Evolutionary conservation across 2,113 vertebrate species (phyloP).

Genomic region (Colossoma macropomum): DNA sequence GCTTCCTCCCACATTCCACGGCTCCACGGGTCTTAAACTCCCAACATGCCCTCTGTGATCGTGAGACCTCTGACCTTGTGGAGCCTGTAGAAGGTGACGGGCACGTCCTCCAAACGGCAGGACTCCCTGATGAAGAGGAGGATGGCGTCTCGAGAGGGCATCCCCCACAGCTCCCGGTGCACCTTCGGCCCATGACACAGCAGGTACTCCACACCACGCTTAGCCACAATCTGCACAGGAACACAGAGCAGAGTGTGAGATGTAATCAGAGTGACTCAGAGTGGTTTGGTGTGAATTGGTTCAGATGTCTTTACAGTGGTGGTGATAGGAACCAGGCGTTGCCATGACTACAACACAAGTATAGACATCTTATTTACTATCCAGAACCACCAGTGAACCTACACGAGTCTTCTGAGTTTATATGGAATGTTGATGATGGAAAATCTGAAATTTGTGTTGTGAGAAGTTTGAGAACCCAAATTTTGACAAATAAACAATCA

Average conservation of each 20-base stretch:
- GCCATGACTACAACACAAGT: too few species aligned
- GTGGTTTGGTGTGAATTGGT: too few species aligned
- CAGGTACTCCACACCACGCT: slow-evolving; percentile 85
- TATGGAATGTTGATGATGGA: too few species aligned
- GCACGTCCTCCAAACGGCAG: slow-evolving; percentile 88
- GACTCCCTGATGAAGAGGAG: slow-evolving; percentile 87
- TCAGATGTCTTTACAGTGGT: too few species aligned
- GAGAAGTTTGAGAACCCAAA: too few species aligned
- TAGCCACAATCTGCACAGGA: slow-evolving; percentile 82
- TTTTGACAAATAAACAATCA: too few species aligned
- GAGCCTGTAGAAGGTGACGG: slow-evolving; percentile 88
- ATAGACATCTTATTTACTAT: too few species aligned
- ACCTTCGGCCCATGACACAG: slow-evolving; percentile 86
- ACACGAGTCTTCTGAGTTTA: too few species aligned
- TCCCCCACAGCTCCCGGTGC: slow-evolving; percentile 84
- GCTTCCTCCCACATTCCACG: slow-evolving; percentile 31
- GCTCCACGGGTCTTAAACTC: slow-evolving; percentile 9
- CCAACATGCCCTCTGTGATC: background rate
- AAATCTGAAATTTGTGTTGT: too few species aligned
- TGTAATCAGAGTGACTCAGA: too few species aligned
- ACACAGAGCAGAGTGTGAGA: background rate
- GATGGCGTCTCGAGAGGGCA: slow-evolving; percentile 80
- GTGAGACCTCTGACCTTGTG: slow-evolving; percentile 80
- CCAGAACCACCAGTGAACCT: too few species aligned
- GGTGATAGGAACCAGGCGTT: too few species aligned